Percentiles rank a stretch among this genome's conserved stretches.
These are phyloP conservation scores for Pristionchus maxplancki DNA, from an alignment of 2,888 invertebrate species.

Conservation along the genomic window DNA sequence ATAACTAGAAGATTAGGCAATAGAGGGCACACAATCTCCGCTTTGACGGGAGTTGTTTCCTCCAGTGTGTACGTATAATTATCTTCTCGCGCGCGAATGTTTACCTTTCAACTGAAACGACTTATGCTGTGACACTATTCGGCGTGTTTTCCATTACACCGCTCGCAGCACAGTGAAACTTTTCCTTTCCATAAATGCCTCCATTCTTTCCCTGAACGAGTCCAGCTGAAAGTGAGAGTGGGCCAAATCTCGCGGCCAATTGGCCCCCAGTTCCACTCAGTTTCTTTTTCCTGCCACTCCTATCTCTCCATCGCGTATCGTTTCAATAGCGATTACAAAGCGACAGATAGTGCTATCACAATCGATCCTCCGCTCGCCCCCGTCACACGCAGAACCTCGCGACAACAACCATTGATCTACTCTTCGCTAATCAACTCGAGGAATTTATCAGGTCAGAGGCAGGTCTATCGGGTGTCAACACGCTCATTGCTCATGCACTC, in stretches of 20 bases:
- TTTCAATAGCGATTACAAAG: constrained; percentile 32
- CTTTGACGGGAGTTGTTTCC: background rate
- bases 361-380: background rate
- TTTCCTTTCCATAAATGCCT: background rate
- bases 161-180: background rate
- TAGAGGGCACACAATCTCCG: background rate
- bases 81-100: background rate
- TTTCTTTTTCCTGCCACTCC: background rate
- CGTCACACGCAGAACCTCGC: background rate
- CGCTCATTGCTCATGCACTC: background rate
- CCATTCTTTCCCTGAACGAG: background rate
- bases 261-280: background rate
- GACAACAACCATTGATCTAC: constrained; percentile 9
- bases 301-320: constrained; percentile 1
- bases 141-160: background rate
- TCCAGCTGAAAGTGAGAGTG: constrained; percentile 17
- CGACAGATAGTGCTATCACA: background rate
- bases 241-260: background rate
- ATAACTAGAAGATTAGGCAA: background rate
- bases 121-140: background rate
- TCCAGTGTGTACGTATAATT: background rate
- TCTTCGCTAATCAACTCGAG: background rate
- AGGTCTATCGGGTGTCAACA: background rate
- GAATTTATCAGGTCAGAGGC: constrained; percentile 3
- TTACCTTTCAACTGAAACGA: background rate